Evolutionary conservation across 2,113 vertebrate genomes (phyloP).

Genomic region (Caranx ignobilis): DNA sequence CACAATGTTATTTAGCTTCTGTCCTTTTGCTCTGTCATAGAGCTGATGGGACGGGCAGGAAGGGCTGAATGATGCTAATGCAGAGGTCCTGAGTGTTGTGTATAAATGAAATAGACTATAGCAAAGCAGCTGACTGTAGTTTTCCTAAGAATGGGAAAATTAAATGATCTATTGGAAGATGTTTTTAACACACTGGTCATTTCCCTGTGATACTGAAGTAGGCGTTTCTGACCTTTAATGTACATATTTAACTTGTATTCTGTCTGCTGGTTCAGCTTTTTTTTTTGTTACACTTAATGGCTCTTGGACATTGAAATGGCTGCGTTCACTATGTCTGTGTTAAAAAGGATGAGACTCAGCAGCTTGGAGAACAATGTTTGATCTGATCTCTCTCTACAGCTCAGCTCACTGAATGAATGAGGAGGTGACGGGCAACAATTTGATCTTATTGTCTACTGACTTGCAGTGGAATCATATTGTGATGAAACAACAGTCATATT

Average conservation of each 20-base stretch:
- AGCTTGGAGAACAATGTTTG: not conserved
- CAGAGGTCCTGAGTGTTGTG: not conserved
- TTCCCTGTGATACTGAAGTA: slow-evolving; percentile 3
- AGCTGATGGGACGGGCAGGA: slow-evolving; percentile 1
- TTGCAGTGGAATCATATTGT: not conserved
- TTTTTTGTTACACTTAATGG: not conserved
- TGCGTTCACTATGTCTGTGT: not conserved
- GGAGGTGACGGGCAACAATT: not conserved
- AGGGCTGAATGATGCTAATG: not conserved
- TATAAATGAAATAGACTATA: not conserved
- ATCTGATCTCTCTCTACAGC: not conserved
- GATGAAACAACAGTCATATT: not conserved
- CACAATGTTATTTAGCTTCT: slow-evolving; percentile 11
- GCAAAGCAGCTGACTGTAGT: too few relatives aligned
- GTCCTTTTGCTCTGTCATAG: not conserved
- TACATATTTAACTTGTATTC: not conserved
- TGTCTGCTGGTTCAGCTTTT: not conserved
- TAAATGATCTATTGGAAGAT: not conserved
- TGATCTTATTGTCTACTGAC: not conserved
- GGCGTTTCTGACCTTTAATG: not conserved
- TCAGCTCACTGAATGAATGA: not conserved
- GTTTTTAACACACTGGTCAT: not conserved
- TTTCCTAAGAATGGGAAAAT: not conserved
- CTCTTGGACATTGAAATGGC: not conserved
- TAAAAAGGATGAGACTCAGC: not conserved